A percentile compares a stretch with the other conserved stretches of the same genome.
Conservation (phyloP, 2,888 invertebrate species). For the Apamea monoglypha region DNA sequence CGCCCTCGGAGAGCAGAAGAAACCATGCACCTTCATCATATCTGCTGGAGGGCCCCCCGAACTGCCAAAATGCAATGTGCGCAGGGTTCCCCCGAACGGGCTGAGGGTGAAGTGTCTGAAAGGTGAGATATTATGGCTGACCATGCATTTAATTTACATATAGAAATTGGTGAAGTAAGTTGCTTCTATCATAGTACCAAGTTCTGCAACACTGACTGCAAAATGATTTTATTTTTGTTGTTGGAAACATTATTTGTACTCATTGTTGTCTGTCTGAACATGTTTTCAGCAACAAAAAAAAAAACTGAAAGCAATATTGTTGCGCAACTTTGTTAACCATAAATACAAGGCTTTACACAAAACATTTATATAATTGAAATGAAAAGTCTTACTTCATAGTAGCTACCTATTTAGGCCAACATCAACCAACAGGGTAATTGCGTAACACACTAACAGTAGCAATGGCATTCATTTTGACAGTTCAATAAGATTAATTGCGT, state of each 20-base stretch:
- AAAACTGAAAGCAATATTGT: not conserved
- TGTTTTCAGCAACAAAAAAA: not conserved
- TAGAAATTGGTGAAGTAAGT: not conserved
- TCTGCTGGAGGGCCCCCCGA: constrained; percentile 76
- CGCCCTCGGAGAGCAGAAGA: constrained; percentile 80
- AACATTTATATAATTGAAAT: not conserved
- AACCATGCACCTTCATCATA: constrained; percentile 77
- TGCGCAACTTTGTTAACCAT: not conserved
- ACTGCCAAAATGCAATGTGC: constrained; percentile 75
- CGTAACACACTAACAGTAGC: not conserved
- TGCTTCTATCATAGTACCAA: not conserved
- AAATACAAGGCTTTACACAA: not conserved
- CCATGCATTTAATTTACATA: not conserved
- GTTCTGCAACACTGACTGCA: no score
- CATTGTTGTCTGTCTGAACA: not conserved
- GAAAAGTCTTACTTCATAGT: not conserved
- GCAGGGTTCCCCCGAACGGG: constrained; percentile 69
- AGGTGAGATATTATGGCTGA: constrained; percentile 70
- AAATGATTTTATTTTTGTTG: no score
- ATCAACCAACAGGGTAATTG: not conserved
- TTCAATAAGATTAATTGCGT: not conserved
- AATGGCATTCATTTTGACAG: not conserved
- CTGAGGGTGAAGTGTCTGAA: constrained; percentile 78
- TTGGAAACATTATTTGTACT: no score
- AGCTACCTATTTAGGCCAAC: not conserved